phyloP scores from a whole-genome alignment of 2,888 invertebrate genomes.

The Pollenia griseotomentosa region DNA sequence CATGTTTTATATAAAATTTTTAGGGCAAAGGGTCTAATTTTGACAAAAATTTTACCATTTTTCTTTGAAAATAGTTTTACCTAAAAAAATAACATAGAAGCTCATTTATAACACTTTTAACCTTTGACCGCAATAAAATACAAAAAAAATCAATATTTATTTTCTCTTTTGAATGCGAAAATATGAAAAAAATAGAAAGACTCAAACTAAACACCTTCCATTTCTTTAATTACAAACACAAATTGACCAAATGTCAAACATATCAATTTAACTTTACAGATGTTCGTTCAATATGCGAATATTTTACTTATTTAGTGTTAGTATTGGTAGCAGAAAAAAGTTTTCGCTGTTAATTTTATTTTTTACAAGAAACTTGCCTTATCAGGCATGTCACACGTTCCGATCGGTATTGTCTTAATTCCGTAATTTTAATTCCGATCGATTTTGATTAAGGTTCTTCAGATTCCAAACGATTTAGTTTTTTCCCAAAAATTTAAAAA shows the following conservation, averaged over 20 bases:
- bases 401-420: too few relatives aligned
- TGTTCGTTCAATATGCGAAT: slow-evolving; percentile 54
- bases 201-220: slow-evolving; percentile 41
- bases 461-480: too few relatives aligned
- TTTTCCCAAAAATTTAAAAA: too few relatives aligned
- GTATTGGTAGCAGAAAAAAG: too few relatives aligned
- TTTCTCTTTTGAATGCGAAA: slow-evolving; percentile 12
- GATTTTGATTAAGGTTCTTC: too few relatives aligned
- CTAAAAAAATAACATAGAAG: background rate
- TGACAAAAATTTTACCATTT: too few relatives aligned
- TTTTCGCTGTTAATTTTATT: too few relatives aligned
- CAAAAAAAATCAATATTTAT: slow-evolving; percentile 38
- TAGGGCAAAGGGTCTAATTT: too few relatives aligned
- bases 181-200: background rate
- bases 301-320: slow-evolving; percentile 25
- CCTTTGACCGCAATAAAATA: slow-evolving; percentile 6
- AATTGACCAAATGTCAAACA: slow-evolving; percentile 67
- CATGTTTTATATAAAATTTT: too few relatives aligned
- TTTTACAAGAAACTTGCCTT: too few relatives aligned
- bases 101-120: background rate
- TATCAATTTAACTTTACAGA: slow-evolving; percentile 65
- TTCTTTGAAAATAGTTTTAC: background rate
- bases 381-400: too few relatives aligned
- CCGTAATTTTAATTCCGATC: too few relatives aligned
- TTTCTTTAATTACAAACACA: slow-evolving; percentile 59